Evolutionary conservation across 2,113 vertebrate species (phyloP), one percentile per base, ranked within the genome.

Genomic region (Apeltes quadracus): DNA sequence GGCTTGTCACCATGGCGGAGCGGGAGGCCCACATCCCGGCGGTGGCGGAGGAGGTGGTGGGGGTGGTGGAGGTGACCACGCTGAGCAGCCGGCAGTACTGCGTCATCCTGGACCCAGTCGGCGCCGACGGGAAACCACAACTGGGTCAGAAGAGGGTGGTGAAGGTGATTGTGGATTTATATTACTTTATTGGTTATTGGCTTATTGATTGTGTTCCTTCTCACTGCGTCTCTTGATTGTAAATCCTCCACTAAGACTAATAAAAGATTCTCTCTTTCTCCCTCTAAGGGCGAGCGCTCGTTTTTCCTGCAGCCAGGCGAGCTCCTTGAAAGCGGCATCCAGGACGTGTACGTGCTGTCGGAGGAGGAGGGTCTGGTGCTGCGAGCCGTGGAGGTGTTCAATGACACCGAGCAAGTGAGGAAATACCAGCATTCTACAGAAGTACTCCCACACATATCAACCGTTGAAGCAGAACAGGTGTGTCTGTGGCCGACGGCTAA

Each of bases 301-400:
- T 97, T 98, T 18, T 97, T 98, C 89, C 91, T 98, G 41, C 94
- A 92, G 81, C 96, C 95, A 0, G 96, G 96, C 0, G 95, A 98
- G 89, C 38, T 0, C 0, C 89, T 98, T 53, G 95, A 97, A 53
- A 55, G 46, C 0, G 96, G 95, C 63, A 98, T 97, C 85, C 95
- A 97, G 88, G 93, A 95, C 0, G 90, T 96, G 1, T 97, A 94
- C 0, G 90, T 97, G 71, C 92, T 97, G 72, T 96, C 95, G 0
- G 96, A 97, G 90, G 95, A 97, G 7, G 94, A 97, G 58, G 96
- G 96, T 0, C 90, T 98, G 61, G 92, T 98, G 27, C 92, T 98
- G 55, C 87, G 92, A 27, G 96, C 96, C 0, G 88, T 96, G 69
- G 93, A 96, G 92, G 86, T 94, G 7, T 93, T 97, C 84, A 85